These are phyloP conservation scores for Heliconius sara DNA, from an alignment of 2,888 invertebrate genomes.

Conservation along the genomic window DNA sequence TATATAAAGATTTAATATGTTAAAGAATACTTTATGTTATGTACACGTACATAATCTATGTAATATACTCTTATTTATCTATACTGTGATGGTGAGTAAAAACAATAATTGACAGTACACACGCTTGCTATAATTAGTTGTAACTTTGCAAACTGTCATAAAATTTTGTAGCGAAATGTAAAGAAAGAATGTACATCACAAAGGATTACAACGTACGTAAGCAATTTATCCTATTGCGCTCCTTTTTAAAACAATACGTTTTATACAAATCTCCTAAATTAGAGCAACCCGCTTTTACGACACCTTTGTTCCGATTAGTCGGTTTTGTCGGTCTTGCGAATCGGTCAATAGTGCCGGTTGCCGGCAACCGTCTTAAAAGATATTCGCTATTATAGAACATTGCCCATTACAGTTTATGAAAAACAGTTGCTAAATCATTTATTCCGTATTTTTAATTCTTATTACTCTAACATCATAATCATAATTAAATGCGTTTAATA, in stretches of 20 bases:
- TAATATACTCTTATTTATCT: background rate
- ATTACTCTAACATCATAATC: background rate
- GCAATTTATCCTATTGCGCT: slow-evolving; percentile 71
- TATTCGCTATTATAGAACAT: slow-evolving; percentile 28
- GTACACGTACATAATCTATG: background rate
- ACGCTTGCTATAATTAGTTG: slow-evolving; percentile 9
- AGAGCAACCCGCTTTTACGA: slow-evolving; percentile 71
- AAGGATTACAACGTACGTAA: slow-evolving; percentile 73
- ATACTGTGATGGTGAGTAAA: background rate
- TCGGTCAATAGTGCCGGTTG: slow-evolving; percentile 57
- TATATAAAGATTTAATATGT: too few relatives aligned
- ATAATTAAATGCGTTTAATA: slow-evolving; percentile 2
- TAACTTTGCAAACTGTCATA: slow-evolving; percentile 20
- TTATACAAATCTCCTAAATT: slow-evolving; percentile 70
- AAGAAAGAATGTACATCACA: slow-evolving; percentile 63
- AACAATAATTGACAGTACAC: background rate
- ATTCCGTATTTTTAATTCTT: slow-evolving; percentile 20
- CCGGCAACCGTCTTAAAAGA: slow-evolving; percentile 51
- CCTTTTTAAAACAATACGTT: slow-evolving; percentile 68
- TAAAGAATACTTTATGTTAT: background rate
- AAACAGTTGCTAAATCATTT: slow-evolving; percentile 29
- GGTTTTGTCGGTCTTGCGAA: slow-evolving; percentile 57
- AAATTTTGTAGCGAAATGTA: slow-evolving; percentile 71
- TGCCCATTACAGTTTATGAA: slow-evolving; percentile 30
- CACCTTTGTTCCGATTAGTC: slow-evolving; percentile 43